phyloP scores from a whole-genome alignment of 2,888 invertebrate species.

The Cheilosia vernalis region DNA sequence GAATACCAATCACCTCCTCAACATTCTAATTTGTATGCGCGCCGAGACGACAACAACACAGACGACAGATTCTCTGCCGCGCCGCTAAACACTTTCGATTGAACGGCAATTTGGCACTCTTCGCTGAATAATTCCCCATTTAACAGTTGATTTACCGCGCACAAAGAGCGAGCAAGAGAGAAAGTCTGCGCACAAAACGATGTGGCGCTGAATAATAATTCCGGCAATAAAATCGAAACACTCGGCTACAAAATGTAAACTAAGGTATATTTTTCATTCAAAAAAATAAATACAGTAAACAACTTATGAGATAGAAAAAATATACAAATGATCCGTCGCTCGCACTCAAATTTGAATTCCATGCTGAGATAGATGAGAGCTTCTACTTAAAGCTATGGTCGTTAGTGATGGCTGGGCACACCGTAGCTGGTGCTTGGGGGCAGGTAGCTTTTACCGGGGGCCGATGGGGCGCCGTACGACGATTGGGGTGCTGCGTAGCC shows the following conservation, averaged over 20 bases:
- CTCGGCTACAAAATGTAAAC: constrained; percentile 20
- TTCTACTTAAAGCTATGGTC: constrained; percentile 2
- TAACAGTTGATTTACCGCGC: constrained; percentile 52
- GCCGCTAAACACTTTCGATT: constrained; percentile 40
- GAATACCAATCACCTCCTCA: constrained; percentile 55
- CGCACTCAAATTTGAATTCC: constrained; percentile 13
- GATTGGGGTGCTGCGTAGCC: constrained; percentile 55
- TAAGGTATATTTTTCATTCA: constrained; percentile 33
- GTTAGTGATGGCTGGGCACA: constrained; percentile 67
- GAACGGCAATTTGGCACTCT: constrained; percentile 53
- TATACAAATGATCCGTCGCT: constrained; percentile 46
- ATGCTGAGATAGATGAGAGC: constrained; percentile 30
- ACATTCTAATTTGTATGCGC: constrained; percentile 45
- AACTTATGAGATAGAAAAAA: constrained; percentile 62
- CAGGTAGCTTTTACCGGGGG: constrained; percentile 51
- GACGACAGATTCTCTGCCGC: background rate
- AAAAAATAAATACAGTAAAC: constrained; percentile 67
- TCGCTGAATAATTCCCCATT: constrained; percentile 44
- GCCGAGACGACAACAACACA: constrained; percentile 18
- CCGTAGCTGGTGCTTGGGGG: constrained; percentile 68
- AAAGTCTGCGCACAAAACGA: constrained; percentile 30
- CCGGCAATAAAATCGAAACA: background rate
- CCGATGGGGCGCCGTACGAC: constrained; percentile 58
- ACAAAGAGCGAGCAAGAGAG: constrained; percentile 53
- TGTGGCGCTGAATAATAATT: constrained; percentile 58